Evolutionary conservation across 2,113 vertebrate species (phyloP).

Genomic region (Stegastes partitus): DNA sequence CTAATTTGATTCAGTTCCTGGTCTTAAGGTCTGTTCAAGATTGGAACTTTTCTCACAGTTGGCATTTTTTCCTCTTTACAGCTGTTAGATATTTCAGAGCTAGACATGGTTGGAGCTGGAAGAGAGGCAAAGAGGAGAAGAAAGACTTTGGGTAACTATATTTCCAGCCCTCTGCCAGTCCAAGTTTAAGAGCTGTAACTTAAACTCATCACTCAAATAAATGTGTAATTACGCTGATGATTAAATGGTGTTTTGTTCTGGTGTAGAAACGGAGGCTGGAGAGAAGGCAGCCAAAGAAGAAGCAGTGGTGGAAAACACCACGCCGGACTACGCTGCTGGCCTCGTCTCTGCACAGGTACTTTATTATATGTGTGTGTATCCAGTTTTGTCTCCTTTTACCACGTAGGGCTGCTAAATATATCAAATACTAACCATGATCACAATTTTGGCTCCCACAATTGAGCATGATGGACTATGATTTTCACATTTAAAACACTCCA

Average conservation of each 20-base stretch:
- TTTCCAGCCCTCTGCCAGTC: background rate
- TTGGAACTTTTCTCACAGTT: background rate
- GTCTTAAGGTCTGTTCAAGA: too few relatives aligned
- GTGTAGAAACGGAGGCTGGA: slow-evolving; percentile 90
- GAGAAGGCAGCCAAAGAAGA: slow-evolving; percentile 97
- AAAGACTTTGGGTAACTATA: slow-evolving; percentile 91
- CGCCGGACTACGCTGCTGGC: slow-evolving; percentile 97
- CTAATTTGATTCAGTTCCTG: background rate
- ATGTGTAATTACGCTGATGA: background rate
- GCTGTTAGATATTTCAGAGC: slow-evolving; percentile 94
- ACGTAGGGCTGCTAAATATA: too few relatives aligned
- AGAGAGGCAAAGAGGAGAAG: slow-evolving; percentile 96
- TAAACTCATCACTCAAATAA: too few relatives aligned
- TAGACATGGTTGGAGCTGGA: slow-evolving; percentile 94
- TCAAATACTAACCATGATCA: too few relatives aligned
- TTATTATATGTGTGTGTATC: background rate
- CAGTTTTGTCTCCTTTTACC: too few relatives aligned
- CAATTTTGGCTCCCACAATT: too few relatives aligned
- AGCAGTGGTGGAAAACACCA: slow-evolving; percentile 93
- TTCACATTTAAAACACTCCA: too few relatives aligned
- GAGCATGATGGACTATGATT: too few relatives aligned
- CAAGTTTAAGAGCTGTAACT: rapidly evolving
- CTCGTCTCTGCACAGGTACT: slow-evolving; percentile 96
- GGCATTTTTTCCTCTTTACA: slow-evolving; percentile 54
- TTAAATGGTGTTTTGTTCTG: background rate